phyloP scores from a whole-genome alignment of 2,797 vertebrate species.

The Brachyrhaphis roseni region DNA sequence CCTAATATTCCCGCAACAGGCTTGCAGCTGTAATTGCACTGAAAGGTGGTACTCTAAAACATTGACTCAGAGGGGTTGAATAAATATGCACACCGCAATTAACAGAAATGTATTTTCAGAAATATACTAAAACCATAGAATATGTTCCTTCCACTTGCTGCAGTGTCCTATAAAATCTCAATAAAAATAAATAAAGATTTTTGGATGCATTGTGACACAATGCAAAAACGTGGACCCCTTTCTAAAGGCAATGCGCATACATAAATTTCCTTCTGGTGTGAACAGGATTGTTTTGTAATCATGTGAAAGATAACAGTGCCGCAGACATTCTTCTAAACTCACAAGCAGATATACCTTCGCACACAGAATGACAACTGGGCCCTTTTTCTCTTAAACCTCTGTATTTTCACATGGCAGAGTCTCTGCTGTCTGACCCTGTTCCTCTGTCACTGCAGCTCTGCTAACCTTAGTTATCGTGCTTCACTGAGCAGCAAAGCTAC shows the following conservation, averaged over 20 bases:
- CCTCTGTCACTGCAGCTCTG: constrained; percentile 48
- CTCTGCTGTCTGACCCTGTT: constrained; percentile 51
- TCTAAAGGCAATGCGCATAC: background rate
- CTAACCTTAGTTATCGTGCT: constrained; percentile 70
- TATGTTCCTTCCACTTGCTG: background rate
- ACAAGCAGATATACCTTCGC: background rate
- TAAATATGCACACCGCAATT: background rate
- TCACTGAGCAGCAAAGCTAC: constrained; percentile 66
- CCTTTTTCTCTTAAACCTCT: constrained; percentile 29
- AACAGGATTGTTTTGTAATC: constrained; percentile 9
- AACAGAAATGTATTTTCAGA: background rate
- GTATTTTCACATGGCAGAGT: constrained; percentile 53
- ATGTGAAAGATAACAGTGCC: constrained; percentile 14
- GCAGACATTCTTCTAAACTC: constrained; percentile 2
- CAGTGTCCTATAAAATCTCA: background rate
- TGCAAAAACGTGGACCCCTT: background rate
- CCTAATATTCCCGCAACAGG: background rate
- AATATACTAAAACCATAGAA: background rate
- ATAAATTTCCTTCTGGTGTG: background rate
- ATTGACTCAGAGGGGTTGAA: background rate
- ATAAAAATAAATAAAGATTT: background rate
- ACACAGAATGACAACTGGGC: constrained; percentile 43
- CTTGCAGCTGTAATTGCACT: background rate
- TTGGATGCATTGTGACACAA: background rate
- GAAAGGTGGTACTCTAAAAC: background rate